Evolutionary conservation across 2,797 vertebrate species (phyloP), one percentile per base, ranked within the genome.

Genomic region (Mallotus villosus): DNA sequence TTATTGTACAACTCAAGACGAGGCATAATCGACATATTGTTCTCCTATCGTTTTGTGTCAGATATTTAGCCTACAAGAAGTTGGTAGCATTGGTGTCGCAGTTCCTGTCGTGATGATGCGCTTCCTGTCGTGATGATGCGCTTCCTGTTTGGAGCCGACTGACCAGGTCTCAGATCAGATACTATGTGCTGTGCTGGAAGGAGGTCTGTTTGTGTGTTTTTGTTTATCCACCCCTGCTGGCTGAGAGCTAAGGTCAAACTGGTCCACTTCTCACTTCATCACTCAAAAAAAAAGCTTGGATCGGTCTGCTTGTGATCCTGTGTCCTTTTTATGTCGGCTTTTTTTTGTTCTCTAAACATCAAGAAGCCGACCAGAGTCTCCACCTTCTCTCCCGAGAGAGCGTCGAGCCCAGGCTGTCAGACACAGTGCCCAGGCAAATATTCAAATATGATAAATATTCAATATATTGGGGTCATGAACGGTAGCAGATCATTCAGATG

Each of bases 1-100:
- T 91, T 90, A 92, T 90, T 91, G 82, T 90, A 86, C 84, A 83
- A 87, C 61, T 85, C 78, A 74, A 85, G 81, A 71, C 41, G 81
- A 79, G 86, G 83, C 72, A 64, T 58, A 72, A 83, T 76, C 79
- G 17, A 21, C 67, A 37, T 80, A n/a, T 74, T 41, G 80, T 80
- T 75, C 74, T 74, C 74, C 81, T 66, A 70, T 76, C 72, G 59
- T 76, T 75, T 77, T 74, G 61, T 64, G 73, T 85, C 81, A 78
- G 75, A 83, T 72, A 17, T 53, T 27, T 27, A 27, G 46, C 41
- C 22, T 24, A 49, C 22, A 51, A 14, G 41, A 16, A 25, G 46
- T 1, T 1, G 12, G 8, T 16, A 25, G 22, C 2, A 16, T 22
- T 51, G 17, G 16, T 17, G 29, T 34, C 17, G 22, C 24, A 25